These are phyloP conservation scores for Cyrtodaria siliqua DNA, from an alignment of 2,888 invertebrate genomes.

Conservation along the genomic window DNA sequence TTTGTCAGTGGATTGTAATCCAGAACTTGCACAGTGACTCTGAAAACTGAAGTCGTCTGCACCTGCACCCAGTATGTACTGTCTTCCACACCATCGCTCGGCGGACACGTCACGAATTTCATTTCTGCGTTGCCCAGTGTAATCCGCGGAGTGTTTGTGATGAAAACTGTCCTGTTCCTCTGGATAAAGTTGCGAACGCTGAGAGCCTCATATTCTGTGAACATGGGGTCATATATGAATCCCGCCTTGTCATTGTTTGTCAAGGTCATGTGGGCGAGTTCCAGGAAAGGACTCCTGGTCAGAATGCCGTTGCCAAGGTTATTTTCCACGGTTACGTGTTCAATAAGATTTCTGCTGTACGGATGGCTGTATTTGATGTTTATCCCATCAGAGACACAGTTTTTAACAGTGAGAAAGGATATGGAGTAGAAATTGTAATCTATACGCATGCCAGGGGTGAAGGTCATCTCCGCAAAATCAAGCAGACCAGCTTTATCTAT, in stretches of 20 bases:
- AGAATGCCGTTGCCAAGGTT: constrained; percentile 92
- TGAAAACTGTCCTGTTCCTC: constrained; percentile 59
- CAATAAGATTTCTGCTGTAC: constrained; percentile 91
- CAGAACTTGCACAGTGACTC: constrained; percentile 80
- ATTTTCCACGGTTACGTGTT: constrained; percentile 88
- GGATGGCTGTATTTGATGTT: constrained; percentile 98
- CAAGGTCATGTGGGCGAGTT: constrained; percentile 90
- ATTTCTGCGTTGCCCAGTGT: constrained; percentile 63
- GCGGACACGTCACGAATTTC: constrained; percentile 71
- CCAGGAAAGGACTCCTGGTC: constrained; percentile 91
- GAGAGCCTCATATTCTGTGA: constrained; percentile 88
- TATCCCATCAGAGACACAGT: constrained; percentile 97
- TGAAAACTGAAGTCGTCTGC: constrained; percentile 37
- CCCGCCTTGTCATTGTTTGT: constrained; percentile 95
- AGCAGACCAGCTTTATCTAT: constrained; percentile 92
- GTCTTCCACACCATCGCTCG: constrained; percentile 60
- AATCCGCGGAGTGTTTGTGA: constrained; percentile 48
- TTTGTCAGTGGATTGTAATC: constrained; percentile 83
- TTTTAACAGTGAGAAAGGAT: constrained; percentile 88
- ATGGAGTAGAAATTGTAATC: constrained; percentile 88
- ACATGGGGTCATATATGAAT: constrained; percentile 95
- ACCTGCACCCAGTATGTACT: constrained; percentile 70
- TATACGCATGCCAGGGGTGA: constrained; percentile 87
- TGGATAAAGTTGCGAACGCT: constrained; percentile 81
- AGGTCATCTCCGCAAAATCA: constrained; percentile 94